Evolutionary conservation across 2,113 vertebrate genomes (phyloP).

Genomic region (Coptodon bakossiorum): DNA sequence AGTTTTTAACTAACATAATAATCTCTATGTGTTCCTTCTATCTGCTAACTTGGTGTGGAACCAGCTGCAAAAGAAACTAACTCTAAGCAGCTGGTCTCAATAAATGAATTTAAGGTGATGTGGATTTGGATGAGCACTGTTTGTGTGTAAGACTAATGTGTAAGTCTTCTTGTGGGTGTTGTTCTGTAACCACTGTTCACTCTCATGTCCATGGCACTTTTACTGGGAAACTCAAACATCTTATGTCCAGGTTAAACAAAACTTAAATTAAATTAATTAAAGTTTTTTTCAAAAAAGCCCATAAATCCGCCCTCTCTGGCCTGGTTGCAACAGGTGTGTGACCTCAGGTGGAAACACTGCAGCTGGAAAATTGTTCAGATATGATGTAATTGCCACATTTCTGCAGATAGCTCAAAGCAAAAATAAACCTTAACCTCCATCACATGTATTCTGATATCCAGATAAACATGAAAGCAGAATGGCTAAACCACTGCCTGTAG

Average conservation of each 20-base stretch:
- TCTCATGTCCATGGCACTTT: not conserved
- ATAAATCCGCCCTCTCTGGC: not conserved
- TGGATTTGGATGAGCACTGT: not conserved
- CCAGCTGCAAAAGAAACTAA: not conserved
- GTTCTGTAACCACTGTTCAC: not conserved
- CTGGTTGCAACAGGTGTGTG: not conserved
- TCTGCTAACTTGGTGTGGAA: not conserved
- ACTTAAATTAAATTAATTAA: not conserved
- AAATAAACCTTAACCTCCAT: not conserved
- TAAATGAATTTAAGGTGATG: not conserved
- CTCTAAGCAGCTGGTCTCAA: not conserved
- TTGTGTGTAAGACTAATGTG: not conserved
- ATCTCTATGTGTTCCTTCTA: not conserved
- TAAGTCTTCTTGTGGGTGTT: not conserved
- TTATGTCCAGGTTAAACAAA: not conserved
- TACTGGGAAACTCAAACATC: not conserved
- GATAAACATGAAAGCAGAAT: not conserved
- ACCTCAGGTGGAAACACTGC: not conserved
- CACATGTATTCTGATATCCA: not conserved
- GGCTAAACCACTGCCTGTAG: not conserved
- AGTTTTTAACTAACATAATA: not conserved
- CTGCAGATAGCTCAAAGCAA: not conserved
- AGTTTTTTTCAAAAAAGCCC: rapidly evolving
- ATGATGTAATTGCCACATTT: not conserved
- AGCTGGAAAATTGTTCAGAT: not conserved